Conservation (phyloP, 2,888 invertebrate species). For the Alentia gelatinosa region DNA sequence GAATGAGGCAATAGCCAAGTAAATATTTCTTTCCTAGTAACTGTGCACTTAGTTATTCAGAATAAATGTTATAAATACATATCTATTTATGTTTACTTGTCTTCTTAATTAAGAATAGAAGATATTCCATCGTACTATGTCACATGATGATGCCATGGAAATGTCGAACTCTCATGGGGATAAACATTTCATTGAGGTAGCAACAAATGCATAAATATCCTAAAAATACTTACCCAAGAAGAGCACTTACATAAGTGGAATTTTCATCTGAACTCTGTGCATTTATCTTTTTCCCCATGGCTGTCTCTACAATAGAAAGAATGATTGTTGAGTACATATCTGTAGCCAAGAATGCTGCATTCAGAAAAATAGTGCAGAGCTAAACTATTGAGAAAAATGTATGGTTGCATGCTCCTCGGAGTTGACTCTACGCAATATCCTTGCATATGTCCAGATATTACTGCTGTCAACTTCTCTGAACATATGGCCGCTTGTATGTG, state of each 20-base stretch:
- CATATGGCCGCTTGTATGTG: too few species aligned
- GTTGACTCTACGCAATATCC: neutral
- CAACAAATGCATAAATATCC: too few species aligned
- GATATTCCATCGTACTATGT: too few species aligned
- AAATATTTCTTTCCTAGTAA: too few species aligned
- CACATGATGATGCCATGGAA: too few species aligned
- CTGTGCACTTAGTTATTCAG: too few species aligned
- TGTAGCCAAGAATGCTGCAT: neutral
- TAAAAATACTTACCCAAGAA: constrained; percentile 86
- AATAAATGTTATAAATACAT: too few species aligned
- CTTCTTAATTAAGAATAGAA: too few species aligned
- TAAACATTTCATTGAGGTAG: too few species aligned
- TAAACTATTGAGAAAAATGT: neutral
- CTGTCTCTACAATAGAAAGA: constrained; percentile 85
- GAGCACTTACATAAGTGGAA: constrained; percentile 88
- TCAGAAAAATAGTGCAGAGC: neutral
- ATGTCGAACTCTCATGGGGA: too few species aligned
- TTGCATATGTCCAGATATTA: neutral
- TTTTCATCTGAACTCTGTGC: constrained; percentile 86
- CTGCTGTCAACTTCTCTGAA: neutral
- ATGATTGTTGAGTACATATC: neutral
- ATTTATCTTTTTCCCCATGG: constrained; percentile 90
- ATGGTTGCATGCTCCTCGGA: neutral
- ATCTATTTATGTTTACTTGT: too few species aligned
- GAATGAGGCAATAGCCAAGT: too few species aligned